A percentile compares a stretch with the other conserved stretches of the same genome.
Evolutionary conservation across 1,140 invertebrate species (phyloP).

Genomic region (Bradysia coprophila): DNA sequence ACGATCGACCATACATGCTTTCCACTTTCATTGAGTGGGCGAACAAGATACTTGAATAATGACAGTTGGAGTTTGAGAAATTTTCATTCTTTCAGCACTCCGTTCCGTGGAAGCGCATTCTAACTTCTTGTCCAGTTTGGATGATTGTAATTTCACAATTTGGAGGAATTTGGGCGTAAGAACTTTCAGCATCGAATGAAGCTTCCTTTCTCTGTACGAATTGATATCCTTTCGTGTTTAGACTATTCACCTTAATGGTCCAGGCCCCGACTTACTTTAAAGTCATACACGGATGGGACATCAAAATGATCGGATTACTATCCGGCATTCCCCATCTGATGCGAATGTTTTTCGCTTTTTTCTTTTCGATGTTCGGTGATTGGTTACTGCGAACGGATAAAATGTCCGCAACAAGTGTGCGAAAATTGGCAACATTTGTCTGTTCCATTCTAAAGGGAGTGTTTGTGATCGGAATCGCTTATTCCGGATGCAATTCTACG

Average conservation of each 20-base stretch:
- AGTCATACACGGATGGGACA: constrained; percentile 63
- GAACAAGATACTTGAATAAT: too few relatives aligned
- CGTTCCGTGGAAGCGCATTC: constrained; percentile 53
- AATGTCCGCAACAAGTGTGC: constrained; percentile 37
- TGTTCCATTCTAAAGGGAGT: constrained; percentile 34
- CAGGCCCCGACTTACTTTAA: constrained; percentile 73
- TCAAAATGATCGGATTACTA: constrained; percentile 42
- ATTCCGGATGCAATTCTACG: constrained; percentile 38
- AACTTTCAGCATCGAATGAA: neutral
- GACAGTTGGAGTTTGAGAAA: too few relatives aligned
- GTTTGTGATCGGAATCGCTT: constrained; percentile 34
- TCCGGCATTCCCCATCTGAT: constrained; percentile 45
- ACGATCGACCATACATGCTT: too few relatives aligned
- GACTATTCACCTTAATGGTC: constrained; percentile 62
- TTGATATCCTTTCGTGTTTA: neutral
- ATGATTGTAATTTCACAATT: constrained; percentile 56
- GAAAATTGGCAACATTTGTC: constrained; percentile 38
- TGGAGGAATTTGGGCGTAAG: constrained; percentile 59
- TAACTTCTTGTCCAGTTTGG: constrained; percentile 58
- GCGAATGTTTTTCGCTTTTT: constrained; percentile 37
- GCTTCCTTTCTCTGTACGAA: neutral
- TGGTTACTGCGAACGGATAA: constrained; percentile 33
- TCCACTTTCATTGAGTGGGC: too few relatives aligned
- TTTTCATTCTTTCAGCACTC: constrained; percentile 10
- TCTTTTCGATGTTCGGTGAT: constrained; percentile 37